Conservation (phyloP, 2,888 invertebrate species). For the Dioctria linearis region DNA sequence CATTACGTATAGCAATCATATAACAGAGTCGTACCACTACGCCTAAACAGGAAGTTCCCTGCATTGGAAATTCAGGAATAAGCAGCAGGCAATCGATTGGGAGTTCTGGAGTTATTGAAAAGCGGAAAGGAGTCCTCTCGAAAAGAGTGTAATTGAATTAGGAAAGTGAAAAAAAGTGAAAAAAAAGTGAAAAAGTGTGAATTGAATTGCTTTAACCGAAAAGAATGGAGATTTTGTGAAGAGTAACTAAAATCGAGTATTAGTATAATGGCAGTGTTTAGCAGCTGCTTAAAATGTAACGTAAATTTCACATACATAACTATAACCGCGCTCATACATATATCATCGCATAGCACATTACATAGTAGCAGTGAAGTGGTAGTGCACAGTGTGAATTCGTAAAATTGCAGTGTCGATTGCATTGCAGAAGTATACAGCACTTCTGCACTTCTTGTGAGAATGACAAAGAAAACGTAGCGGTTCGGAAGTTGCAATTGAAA, state of each 20-base stretch:
- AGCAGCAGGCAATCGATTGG: neutral
- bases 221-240: neutral
- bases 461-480: neutral
- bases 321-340: too few relatives aligned
- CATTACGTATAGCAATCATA: neutral
- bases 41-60: neutral
- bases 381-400: neutral
- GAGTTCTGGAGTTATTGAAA: neutral
- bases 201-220: neutral
- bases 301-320: constrained; percentile 8
- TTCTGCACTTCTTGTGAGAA: neutral
- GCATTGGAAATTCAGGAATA: neutral
- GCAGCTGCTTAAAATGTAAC: constrained; percentile 22
- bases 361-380: neutral
- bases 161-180: constrained; percentile 21
- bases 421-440: neutral
- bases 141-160: constrained; percentile 26
- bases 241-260: neutral
- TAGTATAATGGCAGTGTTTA: neutral
- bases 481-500: neutral
- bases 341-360: neutral
- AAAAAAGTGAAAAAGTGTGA: neutral
- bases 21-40: neutral
- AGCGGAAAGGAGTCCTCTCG: constrained; percentile 11
- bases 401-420: neutral